Evolutionary conservation across 2,888 invertebrate species (phyloP), one percentile per base, ranked within the genome.

Genomic region (Atrina japonica): DNA sequence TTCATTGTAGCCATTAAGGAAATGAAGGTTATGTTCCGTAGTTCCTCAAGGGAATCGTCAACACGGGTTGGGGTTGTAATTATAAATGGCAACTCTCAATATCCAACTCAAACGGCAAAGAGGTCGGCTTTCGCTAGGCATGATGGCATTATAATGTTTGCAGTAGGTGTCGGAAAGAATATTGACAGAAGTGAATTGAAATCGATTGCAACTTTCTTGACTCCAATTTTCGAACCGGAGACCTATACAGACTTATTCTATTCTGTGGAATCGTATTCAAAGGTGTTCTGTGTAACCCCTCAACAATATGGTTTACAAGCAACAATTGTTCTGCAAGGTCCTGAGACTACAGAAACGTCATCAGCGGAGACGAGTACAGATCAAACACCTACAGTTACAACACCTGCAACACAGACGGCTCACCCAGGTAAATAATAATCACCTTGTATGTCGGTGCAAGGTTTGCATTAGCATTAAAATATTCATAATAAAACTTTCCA

Each of bases 1-100:
- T n/a, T n/a, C n/a, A n/a, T 35, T 35, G 5, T 11, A 35, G 35
- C 35, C 11, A 35, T 61, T 18, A 61, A 43, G 9, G 25, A 29
- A 2, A 49, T 49, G 43, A 29, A 47, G 9, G 61, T 29, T 21
- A 25, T 61, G 18, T 18, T 61, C 47, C 30, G 35, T 5, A 35
- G 11, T 35, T 35, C 35, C 35, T 35, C 49, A 18, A 47, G 61
- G 25, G 16, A 49, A 5, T n/a, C 47, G 1, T 29, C 35, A 14
- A 27, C 61, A 9, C 45, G 49, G 21, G 49, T 61, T n/a, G 49
- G 30, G 14, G 21, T 61, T 14, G 16, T 61, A 30, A 61, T 61
- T 35, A 25, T 61, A 9, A 61, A 61, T n/a, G 61, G 21, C 21
- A 61, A 61, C 27, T 49, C 61, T 11, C 3, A 49, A 61, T 61